These are phyloP conservation scores for Verasper variegatus DNA, from an alignment of 2,113 vertebrate species.

Conservation along the genomic window DNA sequence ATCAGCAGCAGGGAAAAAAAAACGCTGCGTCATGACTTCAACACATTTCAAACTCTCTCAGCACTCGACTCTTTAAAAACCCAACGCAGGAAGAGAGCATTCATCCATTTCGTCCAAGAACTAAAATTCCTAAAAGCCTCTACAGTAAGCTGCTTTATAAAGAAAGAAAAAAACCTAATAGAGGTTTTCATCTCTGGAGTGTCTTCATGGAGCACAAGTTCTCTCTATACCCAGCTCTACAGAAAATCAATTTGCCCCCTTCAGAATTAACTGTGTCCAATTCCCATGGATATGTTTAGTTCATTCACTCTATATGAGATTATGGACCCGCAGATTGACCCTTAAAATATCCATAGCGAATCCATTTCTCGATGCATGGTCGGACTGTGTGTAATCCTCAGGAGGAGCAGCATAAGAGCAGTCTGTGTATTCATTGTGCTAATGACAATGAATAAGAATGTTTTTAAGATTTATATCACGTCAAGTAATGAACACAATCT, in stretches of 20 bases:
- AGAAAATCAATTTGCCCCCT: slow-evolving; percentile 75
- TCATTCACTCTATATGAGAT: slow-evolving; percentile 79
- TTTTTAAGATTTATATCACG: slow-evolving; percentile 12
- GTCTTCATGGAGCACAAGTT: slow-evolving; percentile 35
- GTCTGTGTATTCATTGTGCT: not conserved
- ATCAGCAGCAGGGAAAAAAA: slow-evolving; percentile 24
- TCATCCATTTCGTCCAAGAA: slow-evolving; percentile 15
- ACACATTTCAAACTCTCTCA: slow-evolving; percentile 2
- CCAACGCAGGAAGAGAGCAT: not conserved
- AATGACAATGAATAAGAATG: not conserved
- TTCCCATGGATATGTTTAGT: slow-evolving; percentile 79
- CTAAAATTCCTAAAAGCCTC: slow-evolving; percentile 10
- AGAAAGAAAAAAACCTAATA: slow-evolving; percentile 5
- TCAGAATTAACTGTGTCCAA: slow-evolving; percentile 76
- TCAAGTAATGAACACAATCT: slow-evolving; percentile 31
- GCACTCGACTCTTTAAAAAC: slow-evolving; percentile 3
- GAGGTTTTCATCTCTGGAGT: slow-evolving; percentile 32
- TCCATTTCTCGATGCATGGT: slow-evolving; percentile 65
- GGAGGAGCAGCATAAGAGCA: slow-evolving; percentile 29
- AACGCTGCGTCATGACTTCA: slow-evolving; percentile 34
- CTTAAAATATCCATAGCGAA: slow-evolving; percentile 72
- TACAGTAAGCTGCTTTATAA: slow-evolving; percentile 12
- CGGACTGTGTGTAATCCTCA: slow-evolving; percentile 27
- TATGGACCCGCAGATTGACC: slow-evolving; percentile 75
- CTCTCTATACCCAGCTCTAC: slow-evolving; percentile 41